Percentiles rank a stretch among this genome's conserved stretches.
These are phyloP conservation scores for Orius laevigatus DNA, from an alignment of 1,140 invertebrate genomes.

Conservation along the genomic window DNA sequence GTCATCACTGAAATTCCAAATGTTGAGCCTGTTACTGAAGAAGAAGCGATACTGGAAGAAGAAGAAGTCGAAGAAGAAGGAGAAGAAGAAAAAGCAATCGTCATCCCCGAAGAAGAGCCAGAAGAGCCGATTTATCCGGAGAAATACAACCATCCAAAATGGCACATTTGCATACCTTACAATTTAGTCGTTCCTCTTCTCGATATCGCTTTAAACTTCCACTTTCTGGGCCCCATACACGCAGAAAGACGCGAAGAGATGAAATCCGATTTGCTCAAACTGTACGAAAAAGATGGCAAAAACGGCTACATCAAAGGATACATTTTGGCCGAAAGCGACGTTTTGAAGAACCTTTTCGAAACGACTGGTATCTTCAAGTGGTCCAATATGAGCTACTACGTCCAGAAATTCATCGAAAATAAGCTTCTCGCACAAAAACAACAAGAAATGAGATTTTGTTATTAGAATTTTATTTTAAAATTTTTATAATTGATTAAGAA, in stretches of 20 bases:
- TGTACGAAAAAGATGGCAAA: constrained; percentile 2
- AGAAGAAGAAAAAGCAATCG: too few relatives aligned
- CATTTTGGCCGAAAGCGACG: constrained; percentile 1
- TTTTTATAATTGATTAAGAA: not conserved
- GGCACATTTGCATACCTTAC: constrained; percentile 9
- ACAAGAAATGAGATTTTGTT: too few relatives aligned
- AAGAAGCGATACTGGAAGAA: too few relatives aligned
- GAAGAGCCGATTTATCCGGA: not conserved
- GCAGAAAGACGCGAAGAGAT: not conserved
- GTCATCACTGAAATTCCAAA: too few relatives aligned
- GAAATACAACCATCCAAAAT: not conserved
- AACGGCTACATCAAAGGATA: not conserved
- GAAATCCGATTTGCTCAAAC: not conserved
- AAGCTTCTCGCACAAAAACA: not conserved
- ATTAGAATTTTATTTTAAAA: too few relatives aligned
- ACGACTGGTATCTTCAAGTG: constrained; percentile 1
- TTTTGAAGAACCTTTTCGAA: constrained; percentile 1
- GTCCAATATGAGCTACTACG: constrained; percentile 4
- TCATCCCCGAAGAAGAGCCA: too few relatives aligned
- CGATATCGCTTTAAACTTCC: constrained; percentile 1
- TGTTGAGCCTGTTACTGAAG: too few relatives aligned
- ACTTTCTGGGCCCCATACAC: constrained; percentile 7
- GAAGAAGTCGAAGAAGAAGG: too few relatives aligned
- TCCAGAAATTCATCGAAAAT: not conserved
- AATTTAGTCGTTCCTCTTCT: constrained; percentile 6